Evolutionary conservation across 2,888 invertebrate genomes (phyloP).

Genomic region (Vannuccia rotundouncinata): DNA sequence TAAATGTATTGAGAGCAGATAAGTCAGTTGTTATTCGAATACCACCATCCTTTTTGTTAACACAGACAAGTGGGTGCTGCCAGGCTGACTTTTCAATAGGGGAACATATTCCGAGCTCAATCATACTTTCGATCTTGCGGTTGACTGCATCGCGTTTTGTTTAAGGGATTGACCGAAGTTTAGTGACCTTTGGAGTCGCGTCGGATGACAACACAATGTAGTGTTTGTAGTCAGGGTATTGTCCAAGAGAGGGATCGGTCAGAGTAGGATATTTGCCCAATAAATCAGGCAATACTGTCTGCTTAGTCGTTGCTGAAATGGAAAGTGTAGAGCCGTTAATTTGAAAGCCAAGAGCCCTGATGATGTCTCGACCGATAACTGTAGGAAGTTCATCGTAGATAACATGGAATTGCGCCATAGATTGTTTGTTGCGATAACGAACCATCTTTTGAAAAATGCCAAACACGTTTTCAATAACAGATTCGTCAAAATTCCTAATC

Average conservation of each 20-base stretch:
- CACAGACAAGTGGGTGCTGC: background rate
- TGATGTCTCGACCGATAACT: background rate
- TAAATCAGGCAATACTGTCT: background rate
- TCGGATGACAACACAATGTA: background rate
- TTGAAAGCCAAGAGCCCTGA: background rate
- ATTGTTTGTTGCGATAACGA: background rate
- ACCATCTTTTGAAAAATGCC: background rate
- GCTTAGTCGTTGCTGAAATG: background rate
- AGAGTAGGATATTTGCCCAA: background rate
- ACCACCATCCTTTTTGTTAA: conserved; percentile 8
- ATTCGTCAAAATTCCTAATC: background rate
- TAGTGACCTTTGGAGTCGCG: conserved; percentile 8
- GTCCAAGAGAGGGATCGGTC: background rate
- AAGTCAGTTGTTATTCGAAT: background rate
- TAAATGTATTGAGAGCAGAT: conserved; percentile 1
- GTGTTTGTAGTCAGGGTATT: conserved; percentile 1
- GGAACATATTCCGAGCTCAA: conserved; percentile 10
- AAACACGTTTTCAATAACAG: background rate
- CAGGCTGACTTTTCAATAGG: background rate
- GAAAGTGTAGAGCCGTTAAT: background rate
- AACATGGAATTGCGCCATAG: background rate
- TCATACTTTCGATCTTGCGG: conserved; percentile 5
- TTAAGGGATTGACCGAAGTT: background rate
- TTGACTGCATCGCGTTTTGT: background rate
- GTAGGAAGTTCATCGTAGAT: background rate